Percentiles rank a stretch among this genome's conserved stretches.
Conservation (phyloP, 2,113 vertebrate genomes). For the Xiphias gladius region DNA sequence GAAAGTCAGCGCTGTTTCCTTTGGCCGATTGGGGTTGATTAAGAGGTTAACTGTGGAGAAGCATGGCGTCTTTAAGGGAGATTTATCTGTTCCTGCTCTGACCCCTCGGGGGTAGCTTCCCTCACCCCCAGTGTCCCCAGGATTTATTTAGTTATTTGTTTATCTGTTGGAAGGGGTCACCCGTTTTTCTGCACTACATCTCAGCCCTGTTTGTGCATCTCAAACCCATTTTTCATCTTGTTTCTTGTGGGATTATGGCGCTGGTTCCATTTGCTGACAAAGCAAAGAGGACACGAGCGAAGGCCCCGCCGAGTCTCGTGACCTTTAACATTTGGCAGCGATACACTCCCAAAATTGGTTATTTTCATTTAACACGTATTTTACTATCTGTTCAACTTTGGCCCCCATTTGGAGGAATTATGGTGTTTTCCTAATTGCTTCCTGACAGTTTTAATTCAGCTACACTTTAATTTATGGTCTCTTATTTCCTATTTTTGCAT, state of each 20-base stretch:
- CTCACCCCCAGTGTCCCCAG: slow-evolving; percentile 80
- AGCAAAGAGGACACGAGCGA: slow-evolving; percentile 65
- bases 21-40: slow-evolving; percentile 86
- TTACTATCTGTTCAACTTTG: slow-evolving; percentile 82
- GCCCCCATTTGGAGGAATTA: slow-evolving; percentile 73
- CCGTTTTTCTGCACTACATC: slow-evolving; percentile 65
- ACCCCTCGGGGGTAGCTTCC: slow-evolving; percentile 81
- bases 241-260: slow-evolving; percentile 60
- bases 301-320: slow-evolving; percentile 77
- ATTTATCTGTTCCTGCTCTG: slow-evolving; percentile 89
- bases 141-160: slow-evolving; percentile 89
- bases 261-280: slow-evolving; percentile 77
- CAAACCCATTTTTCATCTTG: slow-evolving; percentile 78
- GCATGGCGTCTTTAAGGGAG: slow-evolving; percentile 85
- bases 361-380: slow-evolving; percentile 80
- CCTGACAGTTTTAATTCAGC: slow-evolving; percentile 78
- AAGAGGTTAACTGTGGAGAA: slow-evolving; percentile 85
- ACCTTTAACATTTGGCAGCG: slow-evolving; percentile 75
- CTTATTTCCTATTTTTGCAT: slow-evolving; percentile 75
- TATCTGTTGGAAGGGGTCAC: slow-evolving; percentile 80
- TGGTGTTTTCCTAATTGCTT: slow-evolving; percentile 77
- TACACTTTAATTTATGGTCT: slow-evolving; percentile 68
- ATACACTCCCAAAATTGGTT: slow-evolving; percentile 71
- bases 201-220: slow-evolving; percentile 80
- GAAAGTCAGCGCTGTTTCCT: slow-evolving; percentile 80